Conservation (phyloP, 92 coral and sea anemone genomes). For the Parazoanthus darwini region DNA sequence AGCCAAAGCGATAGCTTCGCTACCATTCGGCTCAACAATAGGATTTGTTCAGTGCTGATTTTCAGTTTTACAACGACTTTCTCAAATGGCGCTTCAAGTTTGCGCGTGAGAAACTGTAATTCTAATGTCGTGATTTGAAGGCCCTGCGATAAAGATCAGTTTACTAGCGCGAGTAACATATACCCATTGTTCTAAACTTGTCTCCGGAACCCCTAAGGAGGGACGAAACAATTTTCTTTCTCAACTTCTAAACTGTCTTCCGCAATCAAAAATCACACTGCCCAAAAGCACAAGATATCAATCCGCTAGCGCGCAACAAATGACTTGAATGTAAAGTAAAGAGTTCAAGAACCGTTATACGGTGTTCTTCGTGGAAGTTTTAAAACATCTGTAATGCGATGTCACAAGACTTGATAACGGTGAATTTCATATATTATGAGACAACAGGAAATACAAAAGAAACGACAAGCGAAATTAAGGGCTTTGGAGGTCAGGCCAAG, state of each 20-base stretch:
- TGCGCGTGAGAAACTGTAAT: slow-evolving; percentile 21
- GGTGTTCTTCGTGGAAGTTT: slow-evolving; percentile 8
- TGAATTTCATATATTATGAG: slow-evolving; percentile 52
- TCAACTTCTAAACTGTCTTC: slow-evolving; percentile 37
- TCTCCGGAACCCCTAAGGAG: slow-evolving; percentile 63
- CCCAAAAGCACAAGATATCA: slow-evolving; percentile 27
- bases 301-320: slow-evolving; percentile 25
- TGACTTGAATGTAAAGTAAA: slow-evolving; percentile 15
- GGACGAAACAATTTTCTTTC: slow-evolving; percentile 37
- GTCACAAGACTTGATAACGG: slow-evolving; percentile 75
- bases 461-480: slow-evolving; percentile 63
- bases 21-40: neutral
- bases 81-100: neutral
- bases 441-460: slow-evolving; percentile 80
- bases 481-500: slow-evolving; percentile 75
- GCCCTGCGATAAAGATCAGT: slow-evolving; percentile 74
- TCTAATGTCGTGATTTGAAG: slow-evolving; percentile 64
- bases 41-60: neutral
- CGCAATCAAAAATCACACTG: slow-evolving; percentile 51
- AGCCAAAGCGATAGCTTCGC: slow-evolving; percentile 41
- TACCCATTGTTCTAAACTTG: slow-evolving; percentile 75
- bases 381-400: slow-evolving; percentile 59
- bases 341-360: slow-evolving; percentile 49
- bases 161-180: slow-evolving; percentile 76
- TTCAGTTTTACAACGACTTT: slow-evolving; percentile 5